Evolutionary conservation across 1,140 invertebrate genomes (phyloP).

Genomic region (Zophobas atratus): DNA sequence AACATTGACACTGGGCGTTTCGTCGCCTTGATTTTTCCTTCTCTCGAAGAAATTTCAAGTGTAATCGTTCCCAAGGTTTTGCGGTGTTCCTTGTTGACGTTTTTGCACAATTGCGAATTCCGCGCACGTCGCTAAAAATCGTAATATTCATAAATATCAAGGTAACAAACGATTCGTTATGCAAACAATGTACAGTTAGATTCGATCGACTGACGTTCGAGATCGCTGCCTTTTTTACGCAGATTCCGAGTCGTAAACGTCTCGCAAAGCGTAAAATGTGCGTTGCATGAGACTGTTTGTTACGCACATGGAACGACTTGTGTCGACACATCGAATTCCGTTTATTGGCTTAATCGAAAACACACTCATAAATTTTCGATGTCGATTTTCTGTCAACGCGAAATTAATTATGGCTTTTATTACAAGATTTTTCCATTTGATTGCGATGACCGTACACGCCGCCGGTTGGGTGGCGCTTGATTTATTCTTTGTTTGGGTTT

Average conservation of each 20-base stretch:
- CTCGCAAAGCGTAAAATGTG: conserved; percentile 15
- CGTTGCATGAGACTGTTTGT: conserved; percentile 4
- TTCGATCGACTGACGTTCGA: conserved; percentile 8
- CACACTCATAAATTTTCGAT: background rate
- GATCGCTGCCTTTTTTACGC: conserved; percentile 3
- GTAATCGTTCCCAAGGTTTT: conserved; percentile 40
- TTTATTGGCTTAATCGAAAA: background rate
- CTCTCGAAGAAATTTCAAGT: conserved; percentile 39
- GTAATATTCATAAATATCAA: conserved; percentile 41
- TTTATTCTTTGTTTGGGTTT: background rate
- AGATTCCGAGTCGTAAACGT: conserved; percentile 16
- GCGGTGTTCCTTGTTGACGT: conserved; percentile 23
- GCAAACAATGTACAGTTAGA: conserved; percentile 39
- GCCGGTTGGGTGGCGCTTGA: background rate
- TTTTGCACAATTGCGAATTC: conserved; percentile 37
- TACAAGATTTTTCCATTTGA: conserved; percentile 1
- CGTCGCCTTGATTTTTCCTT: conserved; percentile 31
- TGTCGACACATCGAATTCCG: background rate
- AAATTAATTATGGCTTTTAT: conserved; percentile 10
- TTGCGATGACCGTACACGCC: background rate
- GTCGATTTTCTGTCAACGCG: background rate
- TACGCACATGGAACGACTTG: background rate
- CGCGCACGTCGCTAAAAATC: conserved; percentile 23
- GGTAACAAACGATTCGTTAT: conserved; percentile 42
- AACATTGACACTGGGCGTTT: conserved; percentile 31